Base-by-base conservation (phyloP, 2,113 vertebrate genomes). In the Suricata suricatta region DNA sequence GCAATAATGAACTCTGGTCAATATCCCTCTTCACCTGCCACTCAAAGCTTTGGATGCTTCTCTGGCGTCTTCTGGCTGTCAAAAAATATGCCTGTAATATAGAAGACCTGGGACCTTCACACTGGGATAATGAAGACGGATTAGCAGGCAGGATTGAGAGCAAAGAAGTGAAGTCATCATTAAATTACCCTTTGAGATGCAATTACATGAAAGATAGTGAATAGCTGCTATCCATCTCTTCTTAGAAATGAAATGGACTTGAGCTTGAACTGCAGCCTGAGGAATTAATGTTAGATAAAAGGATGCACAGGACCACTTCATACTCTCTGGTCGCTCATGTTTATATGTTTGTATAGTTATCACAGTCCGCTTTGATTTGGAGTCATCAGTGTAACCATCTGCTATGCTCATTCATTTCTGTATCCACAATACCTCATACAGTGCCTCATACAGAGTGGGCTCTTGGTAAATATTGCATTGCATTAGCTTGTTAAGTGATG, bases 111-210 rank as follows among this genome's bases (percentile, higher is more conserved):
- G 38, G 29, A 44, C 6, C n/a, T 76, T 52, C 50, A 21, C 33
- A 21, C 3, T 50, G 64, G 11, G 35, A 50, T 38, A 60, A 71
- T 25, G 60, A 80, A 97, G 90, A 80, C 0, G 1, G 69, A 47
- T 88, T 81, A 80, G 33, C 81, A 90, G 63, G 64, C 38, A 90
- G 50, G 71, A 85, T 47, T 38, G 72, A 71, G 41, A 90, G 17
- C 80, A 84, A 69, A 80, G 69, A 94, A n/a, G 64, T 21, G 64
- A 95, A 84, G 41, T 77, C 71, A 87, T 89, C 0, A 0, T 76
- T 90, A 90, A 87, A 94, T 92, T 76, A 69, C 41, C 66, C 80
- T 69, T 79, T 38, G 35, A 96, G 92, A 80, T 92, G 35, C 80
- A 88, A 84, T 86, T 94, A 66, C 21, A 54, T 1, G 17, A 71